Conservation (phyloP, 2,113 vertebrate species). For the Steatornis caripensis region DNA sequence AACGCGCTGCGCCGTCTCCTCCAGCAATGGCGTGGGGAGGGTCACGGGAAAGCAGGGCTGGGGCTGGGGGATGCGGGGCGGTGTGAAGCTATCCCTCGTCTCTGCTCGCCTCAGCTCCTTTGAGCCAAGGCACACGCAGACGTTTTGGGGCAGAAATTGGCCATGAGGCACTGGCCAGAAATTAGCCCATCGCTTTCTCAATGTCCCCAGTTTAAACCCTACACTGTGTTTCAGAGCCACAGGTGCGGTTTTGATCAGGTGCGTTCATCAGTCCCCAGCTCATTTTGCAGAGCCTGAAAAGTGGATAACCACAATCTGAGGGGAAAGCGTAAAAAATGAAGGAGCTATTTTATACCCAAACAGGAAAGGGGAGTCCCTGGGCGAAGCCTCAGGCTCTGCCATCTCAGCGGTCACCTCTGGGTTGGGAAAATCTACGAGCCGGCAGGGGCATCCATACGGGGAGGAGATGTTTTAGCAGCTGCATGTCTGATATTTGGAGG, state of each 20-base stretch:
- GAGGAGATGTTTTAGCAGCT: not conserved
- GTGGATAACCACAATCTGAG: not conserved
- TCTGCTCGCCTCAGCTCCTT: not conserved
- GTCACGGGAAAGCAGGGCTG: not conserved
- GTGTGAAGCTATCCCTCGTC: not conserved
- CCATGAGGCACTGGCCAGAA: not conserved
- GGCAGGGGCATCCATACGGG: rapidly evolving
- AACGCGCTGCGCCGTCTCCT: not conserved
- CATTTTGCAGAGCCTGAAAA: not conserved
- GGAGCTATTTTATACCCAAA: not conserved
- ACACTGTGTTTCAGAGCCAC: rapidly evolving
- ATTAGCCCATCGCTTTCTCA: rapidly evolving
- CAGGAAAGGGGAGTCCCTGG: not conserved
- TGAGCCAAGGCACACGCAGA: not conserved
- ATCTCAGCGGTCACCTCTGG: not conserved
- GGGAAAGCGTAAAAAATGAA: not conserved
- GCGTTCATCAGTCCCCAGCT: rapidly evolving
- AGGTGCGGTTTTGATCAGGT: not conserved
- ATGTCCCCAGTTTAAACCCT: not conserved
- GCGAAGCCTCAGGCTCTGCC: no score
- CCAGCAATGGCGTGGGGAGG: not conserved
- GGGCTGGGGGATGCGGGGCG: not conserved
- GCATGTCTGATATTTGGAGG: not conserved
- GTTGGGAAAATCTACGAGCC: not conserved
- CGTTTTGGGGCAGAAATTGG: not conserved